A percentile compares a stretch with the other conserved stretches of the same genome.
Conservation (phyloP, 2,113 vertebrate species). For the Emydocephalus ijimae region DNA sequence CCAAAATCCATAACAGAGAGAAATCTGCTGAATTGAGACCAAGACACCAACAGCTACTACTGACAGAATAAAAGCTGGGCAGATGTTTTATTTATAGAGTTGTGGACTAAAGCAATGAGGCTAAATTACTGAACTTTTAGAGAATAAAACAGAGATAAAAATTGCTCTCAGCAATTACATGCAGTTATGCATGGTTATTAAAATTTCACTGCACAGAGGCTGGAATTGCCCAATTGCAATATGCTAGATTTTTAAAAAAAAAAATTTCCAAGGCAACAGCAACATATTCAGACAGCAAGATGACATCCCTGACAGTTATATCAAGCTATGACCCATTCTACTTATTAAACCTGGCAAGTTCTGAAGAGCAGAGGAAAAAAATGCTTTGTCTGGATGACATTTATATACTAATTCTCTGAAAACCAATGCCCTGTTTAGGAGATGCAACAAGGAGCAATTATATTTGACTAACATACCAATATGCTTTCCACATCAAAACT, state of each 20-base stretch:
- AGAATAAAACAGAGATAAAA: slow-evolving; percentile 3
- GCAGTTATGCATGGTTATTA: slow-evolving; percentile 11
- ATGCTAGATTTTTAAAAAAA: background rate
- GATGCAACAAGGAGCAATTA: background rate
- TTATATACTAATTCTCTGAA: background rate
- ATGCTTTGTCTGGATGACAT: background rate
- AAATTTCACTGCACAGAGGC: slow-evolving; percentile 26
- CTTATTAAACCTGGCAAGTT: slow-evolving; percentile 23
- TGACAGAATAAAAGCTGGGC: background rate
- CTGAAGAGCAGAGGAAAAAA: slow-evolving; percentile 17
- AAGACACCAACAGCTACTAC: background rate
- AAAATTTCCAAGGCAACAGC: slow-evolving; percentile 56
- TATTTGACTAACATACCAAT: background rate
- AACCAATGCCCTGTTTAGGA: background rate
- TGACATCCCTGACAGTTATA: slow-evolving; percentile 47
- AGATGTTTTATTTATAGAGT: slow-evolving; percentile 20
- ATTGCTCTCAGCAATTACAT: background rate
- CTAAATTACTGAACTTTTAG: slow-evolving; percentile 28
- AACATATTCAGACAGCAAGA: slow-evolving; percentile 37
- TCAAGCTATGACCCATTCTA: slow-evolving; percentile 44
- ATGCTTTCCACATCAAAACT: background rate
- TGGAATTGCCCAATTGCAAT: slow-evolving; percentile 33
- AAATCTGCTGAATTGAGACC: background rate
- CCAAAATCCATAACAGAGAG: background rate
- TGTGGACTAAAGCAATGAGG: background rate